A percentile compares a stretch with the other conserved stretches of the same genome.
These are phyloP conservation scores for Hoplias malabaricus DNA, from an alignment of 2,113 vertebrate species.

Conservation along the genomic window DNA sequence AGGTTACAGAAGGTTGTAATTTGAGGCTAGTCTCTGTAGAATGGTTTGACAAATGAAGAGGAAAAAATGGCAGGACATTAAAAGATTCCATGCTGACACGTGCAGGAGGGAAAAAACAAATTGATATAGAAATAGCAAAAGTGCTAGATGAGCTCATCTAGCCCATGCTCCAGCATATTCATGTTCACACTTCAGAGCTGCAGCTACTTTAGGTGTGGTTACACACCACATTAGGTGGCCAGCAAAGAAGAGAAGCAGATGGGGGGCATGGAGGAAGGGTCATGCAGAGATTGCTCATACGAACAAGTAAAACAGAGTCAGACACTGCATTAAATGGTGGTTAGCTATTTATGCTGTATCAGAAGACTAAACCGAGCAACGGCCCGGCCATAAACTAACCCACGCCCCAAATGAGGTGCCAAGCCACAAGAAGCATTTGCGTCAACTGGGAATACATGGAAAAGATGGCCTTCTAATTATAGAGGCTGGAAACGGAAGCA, in stretches of 20 bases:
- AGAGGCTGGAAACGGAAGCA: slow-evolving; percentile 98
- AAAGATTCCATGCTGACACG: slow-evolving; percentile 59
- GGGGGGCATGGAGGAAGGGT: slow-evolving; percentile 24
- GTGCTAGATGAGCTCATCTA: slow-evolving; percentile 54
- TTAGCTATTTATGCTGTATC: slow-evolving; percentile 96
- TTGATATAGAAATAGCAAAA: slow-evolving; percentile 43
- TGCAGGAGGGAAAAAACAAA: slow-evolving; percentile 61
- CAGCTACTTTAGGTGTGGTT: slow-evolving; percentile 53
- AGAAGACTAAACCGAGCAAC: slow-evolving; percentile 91
- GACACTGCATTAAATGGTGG: slow-evolving; percentile 83
- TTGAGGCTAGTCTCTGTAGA: slow-evolving; percentile 69
- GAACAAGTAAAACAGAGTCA: slow-evolving; percentile 62
- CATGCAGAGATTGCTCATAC: slow-evolving; percentile 48
- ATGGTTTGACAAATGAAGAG: slow-evolving; percentile 72
- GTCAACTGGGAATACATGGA: slow-evolving; percentile 97
- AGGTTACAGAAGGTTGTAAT: slow-evolving; percentile 68
- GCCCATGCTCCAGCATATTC: slow-evolving; percentile 68
- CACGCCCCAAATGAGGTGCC: slow-evolving; percentile 98
- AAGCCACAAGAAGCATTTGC: slow-evolving; percentile 99
- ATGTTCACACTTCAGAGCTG: slow-evolving; percentile 58
- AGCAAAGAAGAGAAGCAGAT: slow-evolving; percentile 27
- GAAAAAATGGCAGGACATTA: slow-evolving; percentile 62
- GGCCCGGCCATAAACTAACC: slow-evolving; percentile 91
- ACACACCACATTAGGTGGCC: slow-evolving; percentile 56
- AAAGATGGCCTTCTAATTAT: slow-evolving; percentile 99